Base-by-base conservation (phyloP, 2,113 vertebrate genomes). In the Coturnix japonica region DNA sequence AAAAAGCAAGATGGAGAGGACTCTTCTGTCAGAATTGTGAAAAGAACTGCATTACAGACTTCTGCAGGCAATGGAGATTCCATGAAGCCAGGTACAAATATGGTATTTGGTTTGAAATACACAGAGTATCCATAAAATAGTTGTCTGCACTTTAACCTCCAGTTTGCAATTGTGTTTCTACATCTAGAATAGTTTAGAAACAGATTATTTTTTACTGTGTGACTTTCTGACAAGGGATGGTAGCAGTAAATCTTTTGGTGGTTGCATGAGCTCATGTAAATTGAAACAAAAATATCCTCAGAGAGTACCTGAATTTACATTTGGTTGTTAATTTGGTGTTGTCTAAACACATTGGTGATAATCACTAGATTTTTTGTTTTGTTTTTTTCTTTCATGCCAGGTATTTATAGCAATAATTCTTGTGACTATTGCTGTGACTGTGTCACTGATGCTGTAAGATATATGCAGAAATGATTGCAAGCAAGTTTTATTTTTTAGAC, bases 41-140 rank as follows among this genome's bases (percentile, higher is more conserved):
- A 56, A 53, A 94, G 63, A 71, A 71, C 86, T 73, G 91, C 81
- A 2, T 90, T 80, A 81, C 91, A 64, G 64, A n/a, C 82, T 16
- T 89, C 94, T n/a, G 1, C 39, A 25, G 60, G 80, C 43, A 51
- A 59, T 43, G 95, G 94, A 73, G 91, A 89, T 63, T 86, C 89
- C 3, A 0, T 91, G 80, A 97, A 95, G 81, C 92, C 96, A 96
- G 97, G 97, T 97, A 95, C 57, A 66, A 72, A 37, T 14, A 1
- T 15, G 5, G 11, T 63, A 5, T 56, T 91, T 64, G 30, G 3
- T 64, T 91, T 18, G n/a, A 82, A 43, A 39, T 56, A 22, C 11
- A 5, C 46, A 1, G 1, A 16, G 17, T 51, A 79, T 21, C 14
- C 0, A 2, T 39, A 4, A n/a, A 93, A n/a, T 59, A n/a, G 9